Evolutionary conservation across 1,140 invertebrate species (phyloP).

Genomic region (Brachionus asplanchnoidis): DNA sequence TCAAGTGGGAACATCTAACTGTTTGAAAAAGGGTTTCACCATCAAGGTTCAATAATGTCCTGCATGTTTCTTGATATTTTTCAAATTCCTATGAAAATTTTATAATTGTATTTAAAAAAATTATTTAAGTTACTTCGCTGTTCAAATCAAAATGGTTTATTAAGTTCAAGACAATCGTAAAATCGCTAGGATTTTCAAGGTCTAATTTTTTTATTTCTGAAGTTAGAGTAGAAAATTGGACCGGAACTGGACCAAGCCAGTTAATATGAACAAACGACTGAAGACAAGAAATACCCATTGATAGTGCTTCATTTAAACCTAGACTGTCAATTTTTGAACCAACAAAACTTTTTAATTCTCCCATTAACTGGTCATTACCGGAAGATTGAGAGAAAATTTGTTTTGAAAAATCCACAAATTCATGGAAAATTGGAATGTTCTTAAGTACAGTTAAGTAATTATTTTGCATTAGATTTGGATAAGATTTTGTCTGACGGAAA

Average conservation of each 20-base stretch:
- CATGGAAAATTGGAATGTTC: background rate
- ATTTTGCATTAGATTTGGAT: background rate
- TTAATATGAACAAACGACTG: conserved; percentile 73
- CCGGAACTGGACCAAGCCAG: conserved; percentile 68
- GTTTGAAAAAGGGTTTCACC: conserved; percentile 58
- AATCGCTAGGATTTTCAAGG: background rate
- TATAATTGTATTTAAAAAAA: background rate
- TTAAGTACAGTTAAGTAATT: background rate
- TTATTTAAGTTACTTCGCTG: conserved; percentile 41
- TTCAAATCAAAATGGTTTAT: conserved; percentile 26
- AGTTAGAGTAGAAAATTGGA: conserved; percentile 43
- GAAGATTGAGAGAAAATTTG: background rate
- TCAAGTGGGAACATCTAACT: conserved; percentile 63
- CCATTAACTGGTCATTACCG: background rate
- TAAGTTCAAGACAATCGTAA: background rate
- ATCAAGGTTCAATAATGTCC: conserved; percentile 47
- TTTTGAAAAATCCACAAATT: background rate
- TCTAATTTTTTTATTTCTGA: conserved; percentile 41
- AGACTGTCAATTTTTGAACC: background rate
- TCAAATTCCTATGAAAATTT: conserved; percentile 29
- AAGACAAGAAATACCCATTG: conserved; percentile 62
- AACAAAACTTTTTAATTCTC: background rate
- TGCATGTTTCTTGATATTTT: conserved; percentile 43
- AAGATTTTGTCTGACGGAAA: background rate
- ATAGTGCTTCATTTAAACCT: conserved; percentile 48